phyloP scores from a whole-genome alignment of 2,797 vertebrate species.

The Parauchenoglanis ngamensis region DNA sequence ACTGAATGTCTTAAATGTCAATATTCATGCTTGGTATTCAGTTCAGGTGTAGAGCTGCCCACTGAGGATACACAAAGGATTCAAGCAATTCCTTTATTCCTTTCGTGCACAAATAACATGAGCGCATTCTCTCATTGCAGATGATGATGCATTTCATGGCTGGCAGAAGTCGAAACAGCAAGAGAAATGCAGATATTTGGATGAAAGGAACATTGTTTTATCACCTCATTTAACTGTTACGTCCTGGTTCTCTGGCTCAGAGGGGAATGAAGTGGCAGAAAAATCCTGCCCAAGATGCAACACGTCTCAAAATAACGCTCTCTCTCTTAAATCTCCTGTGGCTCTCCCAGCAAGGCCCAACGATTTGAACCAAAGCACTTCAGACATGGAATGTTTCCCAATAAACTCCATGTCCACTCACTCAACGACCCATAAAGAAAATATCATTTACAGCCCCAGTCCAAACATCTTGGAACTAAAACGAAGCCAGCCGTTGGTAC shows the following conservation, averaged over 20 bases:
- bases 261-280: not conserved
- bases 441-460: slow-evolving; percentile 32
- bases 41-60: slow-evolving; percentile 25
- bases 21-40: slow-evolving; percentile 42
- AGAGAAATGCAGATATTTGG: slow-evolving; percentile 56
- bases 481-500: slow-evolving; percentile 36
- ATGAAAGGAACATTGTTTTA: slow-evolving; percentile 52
- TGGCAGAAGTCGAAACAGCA: slow-evolving; percentile 47
- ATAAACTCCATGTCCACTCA: slow-evolving; percentile 27
- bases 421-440: slow-evolving; percentile 35
- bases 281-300: slow-evolving; percentile 17
- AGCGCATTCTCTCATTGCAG: slow-evolving; percentile 47
- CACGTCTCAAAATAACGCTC: slow-evolving; percentile 14
- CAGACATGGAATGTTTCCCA: slow-evolving; percentile 15
- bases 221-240: slow-evolving; percentile 54
- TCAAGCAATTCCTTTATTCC: slow-evolving; percentile 31
- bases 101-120: slow-evolving; percentile 45
- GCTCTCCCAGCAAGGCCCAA: slow-evolving; percentile 5
- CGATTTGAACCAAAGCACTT: slow-evolving; percentile 28
- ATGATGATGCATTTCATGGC: slow-evolving; percentile 45
- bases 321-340: slow-evolving; percentile 17
- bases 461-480: slow-evolving; percentile 26
- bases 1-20: slow-evolving; percentile 40
- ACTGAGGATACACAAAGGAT: slow-evolving; percentile 42
- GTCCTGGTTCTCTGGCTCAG: slow-evolving; percentile 2